A percentile compares a stretch with the other conserved stretches of the same genome.
These are phyloP conservation scores for Aphelocoma californica DNA, from an alignment of 2,797 vertebrate species.

Conservation along the genomic window DNA sequence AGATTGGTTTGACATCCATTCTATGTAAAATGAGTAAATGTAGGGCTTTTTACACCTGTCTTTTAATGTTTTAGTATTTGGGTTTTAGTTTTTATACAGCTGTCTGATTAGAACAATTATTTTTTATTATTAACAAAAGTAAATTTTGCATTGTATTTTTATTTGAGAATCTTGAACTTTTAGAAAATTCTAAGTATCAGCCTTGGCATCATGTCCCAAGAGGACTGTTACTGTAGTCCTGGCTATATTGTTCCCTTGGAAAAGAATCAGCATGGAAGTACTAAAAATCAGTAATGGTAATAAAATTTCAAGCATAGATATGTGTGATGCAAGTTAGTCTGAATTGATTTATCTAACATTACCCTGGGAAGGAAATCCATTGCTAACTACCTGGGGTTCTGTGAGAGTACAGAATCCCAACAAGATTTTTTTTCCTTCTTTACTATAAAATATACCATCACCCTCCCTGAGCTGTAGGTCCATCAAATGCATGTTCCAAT, in stretches of 20 bases:
- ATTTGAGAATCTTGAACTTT: neutral
- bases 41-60: rapidly evolving
- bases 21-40: neutral
- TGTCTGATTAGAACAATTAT: neutral
- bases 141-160: neutral
- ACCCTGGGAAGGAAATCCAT: neutral
- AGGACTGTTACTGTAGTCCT: neutral
- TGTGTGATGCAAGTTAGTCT: neutral
- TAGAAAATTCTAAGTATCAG: neutral
- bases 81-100: neutral
- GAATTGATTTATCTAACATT: neutral
- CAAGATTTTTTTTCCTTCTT: neutral
- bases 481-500: neutral
- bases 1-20: neutral
- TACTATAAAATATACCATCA: neutral
- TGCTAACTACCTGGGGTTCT: neutral
- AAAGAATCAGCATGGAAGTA: neutral
- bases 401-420: neutral
- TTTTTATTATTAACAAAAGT: neutral
- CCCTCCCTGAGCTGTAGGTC: neutral
- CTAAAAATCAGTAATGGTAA: neutral
- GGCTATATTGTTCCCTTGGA: neutral
- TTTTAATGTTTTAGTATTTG: neutral
- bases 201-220: neutral
- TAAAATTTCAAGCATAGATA: neutral